Conservation (phyloP, 2,797 vertebrate genomes). For the Acipenser oxyrinchus region DNA sequence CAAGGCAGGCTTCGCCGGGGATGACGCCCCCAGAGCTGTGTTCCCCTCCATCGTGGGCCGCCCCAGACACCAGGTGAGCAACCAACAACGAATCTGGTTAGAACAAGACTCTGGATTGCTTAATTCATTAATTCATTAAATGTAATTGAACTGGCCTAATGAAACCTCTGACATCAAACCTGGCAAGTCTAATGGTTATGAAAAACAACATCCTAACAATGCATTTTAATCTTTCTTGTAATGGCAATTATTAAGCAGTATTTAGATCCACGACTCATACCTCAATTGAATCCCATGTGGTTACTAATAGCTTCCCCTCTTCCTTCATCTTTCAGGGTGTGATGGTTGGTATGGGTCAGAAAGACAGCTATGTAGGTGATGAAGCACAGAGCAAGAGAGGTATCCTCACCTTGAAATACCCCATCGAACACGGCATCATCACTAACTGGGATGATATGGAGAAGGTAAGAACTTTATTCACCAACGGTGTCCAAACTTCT, state of each 20-base stretch:
- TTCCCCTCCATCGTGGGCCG: conserved; percentile 96
- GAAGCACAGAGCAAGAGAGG: conserved; percentile 85
- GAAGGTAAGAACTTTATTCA: conserved; percentile 55
- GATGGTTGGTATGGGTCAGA: conserved; percentile 88
- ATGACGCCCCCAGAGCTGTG: conserved; percentile 89
- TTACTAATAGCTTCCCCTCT: neutral
- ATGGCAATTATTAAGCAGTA: no score
- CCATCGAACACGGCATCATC: conserved; percentile 84
- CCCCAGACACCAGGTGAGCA: conserved; percentile 85
- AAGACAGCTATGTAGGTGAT: conserved; percentile 83
- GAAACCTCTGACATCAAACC: no score
- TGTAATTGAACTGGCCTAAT: no score
- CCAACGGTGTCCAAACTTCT: neutral
- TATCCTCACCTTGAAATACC: conserved; percentile 81
- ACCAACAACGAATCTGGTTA: neutral
- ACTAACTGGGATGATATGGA: conserved; percentile 93
- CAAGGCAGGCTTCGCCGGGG: conserved; percentile 93
- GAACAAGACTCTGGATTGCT: no score
- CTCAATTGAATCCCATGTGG: no score
- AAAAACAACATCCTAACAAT: no score
- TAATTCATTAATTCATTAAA: no score
- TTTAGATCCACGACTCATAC: no score
- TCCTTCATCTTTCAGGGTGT: conserved; percentile 60
- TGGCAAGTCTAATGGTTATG: no score
- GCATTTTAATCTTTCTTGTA: no score